Conservation (phyloP, 2,888 invertebrate species). For the Ligdia adustata region DNA sequence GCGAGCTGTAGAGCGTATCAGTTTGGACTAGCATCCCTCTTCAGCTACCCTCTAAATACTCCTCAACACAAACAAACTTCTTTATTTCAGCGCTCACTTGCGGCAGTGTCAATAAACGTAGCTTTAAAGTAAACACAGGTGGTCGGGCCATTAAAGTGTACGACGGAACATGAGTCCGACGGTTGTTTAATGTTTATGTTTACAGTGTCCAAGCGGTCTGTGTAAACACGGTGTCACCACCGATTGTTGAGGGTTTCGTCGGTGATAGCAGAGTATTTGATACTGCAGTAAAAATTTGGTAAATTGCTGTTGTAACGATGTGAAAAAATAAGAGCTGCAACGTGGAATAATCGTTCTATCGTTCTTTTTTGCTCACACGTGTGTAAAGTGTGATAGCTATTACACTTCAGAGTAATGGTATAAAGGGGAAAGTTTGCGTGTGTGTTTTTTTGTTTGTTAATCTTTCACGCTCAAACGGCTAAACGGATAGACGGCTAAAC, state of each 20-base stretch:
- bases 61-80: constrained; percentile 12
- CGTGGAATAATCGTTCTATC: no score
- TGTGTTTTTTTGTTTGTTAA: no score
- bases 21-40: background rate
- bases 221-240: constrained; percentile 31
- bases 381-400: no score
- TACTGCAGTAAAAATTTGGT: no score
- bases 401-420: no score
- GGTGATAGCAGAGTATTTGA: constrained; percentile 15
- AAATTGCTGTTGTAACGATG: no score
- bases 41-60: constrained; percentile 1
- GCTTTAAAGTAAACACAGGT: constrained; percentile 32
- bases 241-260: constrained; percentile 16
- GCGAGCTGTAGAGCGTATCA: background rate
- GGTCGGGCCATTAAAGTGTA: constrained; percentile 30
- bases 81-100: constrained; percentile 24
- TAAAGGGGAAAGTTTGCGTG: no score
- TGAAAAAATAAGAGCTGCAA: no score
- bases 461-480: no score
- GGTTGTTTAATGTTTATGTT: constrained; percentile 38
- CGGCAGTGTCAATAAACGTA: constrained; percentile 30
- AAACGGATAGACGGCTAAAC: no score
- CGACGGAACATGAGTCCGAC: constrained; percentile 17
- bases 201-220: constrained; percentile 27
- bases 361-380: no score